Evolutionary conservation across 2,113 vertebrate species (phyloP), one percentile per base, ranked within the genome.

Genomic region (Orientallactaga bullata): DNA sequence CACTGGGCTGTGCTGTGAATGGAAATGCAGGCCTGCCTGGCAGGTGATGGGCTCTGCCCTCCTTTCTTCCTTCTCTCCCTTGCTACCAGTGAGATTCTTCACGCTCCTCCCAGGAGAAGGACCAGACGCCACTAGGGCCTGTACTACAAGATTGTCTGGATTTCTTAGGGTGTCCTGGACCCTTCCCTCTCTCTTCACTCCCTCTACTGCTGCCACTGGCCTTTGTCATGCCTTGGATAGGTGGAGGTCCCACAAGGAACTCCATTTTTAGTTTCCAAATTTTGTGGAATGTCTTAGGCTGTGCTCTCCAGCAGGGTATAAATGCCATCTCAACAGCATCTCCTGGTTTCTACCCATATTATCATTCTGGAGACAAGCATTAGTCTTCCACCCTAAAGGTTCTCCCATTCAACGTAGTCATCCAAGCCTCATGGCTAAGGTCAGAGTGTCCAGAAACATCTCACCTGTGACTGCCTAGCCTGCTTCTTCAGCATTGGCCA

Each of bases 1-100:
- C 37, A 15, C 9, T 1, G 35, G n/a, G 8, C 21, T 0, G 0
- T 37, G 21, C 63, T 87, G 16, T 18, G 39, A 55, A 35, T 18
- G 15, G 30, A 35, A 77, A 91, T 47, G 39, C 6, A 20, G 3
- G 84, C 58, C 35, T 3, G 2, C 35, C 32, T 17, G 23, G 28
- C 3, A 32, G 39, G 30, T n/a, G 30, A 21, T 69, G 47, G 18
- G 7, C 65, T 92, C 74, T 16, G n/a, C 28, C 30, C 30, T 12
- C 4, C 16, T 76, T 55, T 7, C 32, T 35, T 61, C 17, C 7
- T 10, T 3, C 26, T 15, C 2, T 74, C 23, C 51, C 26, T 68
- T 7, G 15, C 10, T 63, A 32, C 42, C 23, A 1, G 0, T 12
- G 4, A 74, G 35, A 15, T 3, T 4, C 37, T 47, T 3, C 13